Conservation (phyloP, 2,797 vertebrate species). For the Crocidura indochinensis region DNA sequence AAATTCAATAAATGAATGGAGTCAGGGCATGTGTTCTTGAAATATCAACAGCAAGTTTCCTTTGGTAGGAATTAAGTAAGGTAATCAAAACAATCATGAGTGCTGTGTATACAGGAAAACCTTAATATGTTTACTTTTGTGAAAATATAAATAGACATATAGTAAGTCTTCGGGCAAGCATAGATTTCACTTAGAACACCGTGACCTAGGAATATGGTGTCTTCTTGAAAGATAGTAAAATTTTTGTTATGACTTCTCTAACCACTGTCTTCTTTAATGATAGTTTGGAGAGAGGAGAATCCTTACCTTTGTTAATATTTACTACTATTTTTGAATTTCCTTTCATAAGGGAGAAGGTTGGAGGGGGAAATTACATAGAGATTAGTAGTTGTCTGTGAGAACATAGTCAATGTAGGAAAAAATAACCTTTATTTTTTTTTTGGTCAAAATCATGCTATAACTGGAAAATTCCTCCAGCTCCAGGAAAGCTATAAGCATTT, state of each 20-base stretch:
- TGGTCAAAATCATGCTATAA: constrained; percentile 85
- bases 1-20: constrained; percentile 77
- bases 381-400: constrained; percentile 75
- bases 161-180: constrained; percentile 66
- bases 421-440: constrained; percentile 74
- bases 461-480: background rate
- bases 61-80: constrained; percentile 78
- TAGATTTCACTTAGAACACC: constrained; percentile 80
- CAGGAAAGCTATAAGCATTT: background rate
- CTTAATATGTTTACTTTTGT: constrained; percentile 61
- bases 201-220: constrained; percentile 71
- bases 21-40: constrained; percentile 37
- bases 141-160: constrained; percentile 68
- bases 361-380: constrained; percentile 36
- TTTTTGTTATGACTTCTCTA: constrained; percentile 66
- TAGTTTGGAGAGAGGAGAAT: constrained; percentile 39
- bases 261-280: constrained; percentile 69
- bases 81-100: constrained; percentile 73
- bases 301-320: constrained; percentile 68
- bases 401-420: constrained; percentile 81
- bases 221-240: constrained; percentile 77
- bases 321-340: constrained; percentile 64
- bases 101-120: constrained; percentile 76
- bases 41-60: constrained; percentile 55
- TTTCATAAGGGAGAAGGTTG: constrained; percentile 69